phyloP scores from a whole-genome alignment of 2,113 vertebrate genomes.

The Tachysurus fulvidraco region DNA sequence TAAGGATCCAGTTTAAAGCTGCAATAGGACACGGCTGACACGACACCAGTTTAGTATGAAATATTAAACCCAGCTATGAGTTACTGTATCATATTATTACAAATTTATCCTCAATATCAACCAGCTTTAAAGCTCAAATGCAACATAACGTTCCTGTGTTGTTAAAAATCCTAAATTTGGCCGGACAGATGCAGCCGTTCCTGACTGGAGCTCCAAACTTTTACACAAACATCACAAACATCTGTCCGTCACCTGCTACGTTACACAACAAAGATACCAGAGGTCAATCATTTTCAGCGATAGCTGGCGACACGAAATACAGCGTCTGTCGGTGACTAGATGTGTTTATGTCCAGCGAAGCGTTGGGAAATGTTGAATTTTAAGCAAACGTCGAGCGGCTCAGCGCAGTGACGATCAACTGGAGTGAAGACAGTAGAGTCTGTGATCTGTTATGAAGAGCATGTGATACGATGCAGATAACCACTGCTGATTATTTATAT shows the following conservation, averaged over 20 bases:
- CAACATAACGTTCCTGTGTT: not conserved
- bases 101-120: not conserved
- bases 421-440: no score
- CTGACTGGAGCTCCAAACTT: not conserved
- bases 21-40: not conserved
- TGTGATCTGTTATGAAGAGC: no score
- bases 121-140: not conserved
- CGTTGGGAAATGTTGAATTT: no score
- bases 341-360: no score
- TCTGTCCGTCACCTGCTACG: not conserved
- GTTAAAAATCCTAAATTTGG: not conserved
- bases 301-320: no score
- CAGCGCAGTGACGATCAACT: no score
- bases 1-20: not conserved
- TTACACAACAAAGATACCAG: no score
- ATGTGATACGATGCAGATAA: no score
- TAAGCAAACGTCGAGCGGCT: no score
- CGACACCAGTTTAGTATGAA: not conserved
- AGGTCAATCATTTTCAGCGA: no score
- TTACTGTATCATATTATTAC: not conserved
- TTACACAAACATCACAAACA: not conserved
- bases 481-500: no score
- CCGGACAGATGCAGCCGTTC: not conserved
- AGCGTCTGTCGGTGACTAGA: no score
- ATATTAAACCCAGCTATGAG: not conserved